Base-by-base conservation (phyloP, 2,888 invertebrate species). In the Portevinia maculata region DNA sequence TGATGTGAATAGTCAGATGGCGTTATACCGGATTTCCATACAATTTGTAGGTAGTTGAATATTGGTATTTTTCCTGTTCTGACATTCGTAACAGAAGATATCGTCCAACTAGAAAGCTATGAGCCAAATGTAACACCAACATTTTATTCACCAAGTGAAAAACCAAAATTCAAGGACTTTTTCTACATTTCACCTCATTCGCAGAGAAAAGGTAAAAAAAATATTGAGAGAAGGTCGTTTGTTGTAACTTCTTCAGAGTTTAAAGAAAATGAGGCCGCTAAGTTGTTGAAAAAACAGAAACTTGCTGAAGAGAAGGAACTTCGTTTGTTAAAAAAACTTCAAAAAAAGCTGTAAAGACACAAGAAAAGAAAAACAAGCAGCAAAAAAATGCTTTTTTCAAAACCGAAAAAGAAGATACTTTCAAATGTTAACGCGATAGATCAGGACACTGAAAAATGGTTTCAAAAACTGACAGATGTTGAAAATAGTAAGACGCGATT, bases 381-480 rank as follows among this genome's bases (percentile, higher is more conserved):
- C 15, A 17, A 53, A 34, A 53, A 53, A 53, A 8, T 17, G 34
- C 17, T 53, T 53, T 19, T 50, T 50, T 28, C 28, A 28, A 50
- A 50, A 50, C 50, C 30, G 11, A 41, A 41, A 41, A 50, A 50
- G 52, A 53, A 53, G 11, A 8, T 34, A 11, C n/a, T 53, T 32
- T 6, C 32, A 53, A 21, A 28, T 50, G n/a, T 28, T 11, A 34
- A 30, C 17, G 7, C 52, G 11, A 53, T 17, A 7, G 11, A 50
- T 50, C 28, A 50, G 30, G 28, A 48, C 28, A 50, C 28, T n/a
- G 52, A 53, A 53, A 53, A 53, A 34, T 37, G 53, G 34, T 53
- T 53, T 19, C 19, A 53, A 37, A 53, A 53, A 53, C 37, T 53
- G 19, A 53, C 37, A 15, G 52, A 52, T 37, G 52, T 17, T 28